Evolutionary conservation across 2,888 invertebrate species (phyloP).

Genomic region (Pyrocoelia pectoralis): DNA sequence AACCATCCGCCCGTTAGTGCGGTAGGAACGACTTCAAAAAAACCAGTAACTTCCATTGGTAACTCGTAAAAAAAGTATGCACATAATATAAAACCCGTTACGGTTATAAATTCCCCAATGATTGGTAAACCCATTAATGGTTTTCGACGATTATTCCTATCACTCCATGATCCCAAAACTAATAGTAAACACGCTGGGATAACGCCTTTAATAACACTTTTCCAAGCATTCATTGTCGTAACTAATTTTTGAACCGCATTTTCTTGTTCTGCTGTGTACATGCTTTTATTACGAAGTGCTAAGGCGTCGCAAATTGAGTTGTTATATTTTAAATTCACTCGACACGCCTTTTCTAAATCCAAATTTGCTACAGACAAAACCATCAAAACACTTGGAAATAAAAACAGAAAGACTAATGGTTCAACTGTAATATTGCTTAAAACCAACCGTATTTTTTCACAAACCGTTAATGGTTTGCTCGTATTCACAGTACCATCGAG

Average conservation of each 20-base stretch:
- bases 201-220: slow-evolving; percentile 63
- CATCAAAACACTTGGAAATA: slow-evolving; percentile 66
- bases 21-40: slow-evolving; percentile 64
- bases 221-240: slow-evolving; percentile 63
- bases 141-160: slow-evolving; percentile 65
- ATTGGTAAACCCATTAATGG: slow-evolving; percentile 67
- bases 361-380: slow-evolving; percentile 81
- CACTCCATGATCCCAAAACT: slow-evolving; percentile 70
- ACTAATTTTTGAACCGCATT: slow-evolving; percentile 46
- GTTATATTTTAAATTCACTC: slow-evolving; percentile 76
- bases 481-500: neutral
- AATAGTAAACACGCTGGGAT: slow-evolving; percentile 65
- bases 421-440: slow-evolving; percentile 61
- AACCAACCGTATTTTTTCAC: slow-evolving; percentile 1
- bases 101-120: slow-evolving; percentile 63
- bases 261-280: slow-evolving; percentile 67
- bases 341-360: slow-evolving; percentile 83
- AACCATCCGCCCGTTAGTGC: slow-evolving; percentile 66
- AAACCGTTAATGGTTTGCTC: neutral
- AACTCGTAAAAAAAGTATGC: slow-evolving; percentile 65
- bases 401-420: slow-evolving; percentile 73
- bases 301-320: slow-evolving; percentile 77
- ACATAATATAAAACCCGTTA: slow-evolving; percentile 63
- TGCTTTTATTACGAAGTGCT: slow-evolving; percentile 68
- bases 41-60: slow-evolving; percentile 63